Percentiles rank a stretch among this genome's conserved stretches.
Evolutionary conservation across 2,113 vertebrate species (phyloP).

Genomic region (Anarrhichthys ocellatus): DNA sequence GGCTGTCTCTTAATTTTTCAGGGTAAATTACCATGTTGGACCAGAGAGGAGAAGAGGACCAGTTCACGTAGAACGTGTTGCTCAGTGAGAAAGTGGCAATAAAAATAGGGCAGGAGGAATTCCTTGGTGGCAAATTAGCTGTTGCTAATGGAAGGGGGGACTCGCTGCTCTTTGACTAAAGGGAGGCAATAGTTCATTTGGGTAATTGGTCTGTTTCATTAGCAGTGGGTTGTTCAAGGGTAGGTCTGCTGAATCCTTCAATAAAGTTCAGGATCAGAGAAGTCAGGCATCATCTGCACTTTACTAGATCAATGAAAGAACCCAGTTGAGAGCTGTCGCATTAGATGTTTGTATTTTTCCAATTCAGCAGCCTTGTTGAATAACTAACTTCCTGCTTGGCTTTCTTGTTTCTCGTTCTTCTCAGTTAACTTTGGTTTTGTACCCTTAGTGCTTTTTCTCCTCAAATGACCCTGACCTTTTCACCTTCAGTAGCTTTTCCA

Average conservation of each 20-base stretch:
- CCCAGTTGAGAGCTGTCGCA: slow-evolving; percentile 12
- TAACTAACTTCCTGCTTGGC: not conserved
- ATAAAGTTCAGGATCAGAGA: slow-evolving; percentile 47
- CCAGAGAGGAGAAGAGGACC: slow-evolving; percentile 33
- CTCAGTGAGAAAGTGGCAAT: slow-evolving; percentile 69
- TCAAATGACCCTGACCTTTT: slow-evolving; percentile 43
- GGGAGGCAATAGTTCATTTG: slow-evolving; percentile 75
- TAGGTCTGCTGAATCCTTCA: slow-evolving; percentile 42
- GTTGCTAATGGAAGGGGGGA: slow-evolving; percentile 73
- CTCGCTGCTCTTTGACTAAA: slow-evolving; percentile 65
- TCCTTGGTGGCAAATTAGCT: slow-evolving; percentile 75
- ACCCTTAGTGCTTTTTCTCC: not conserved
- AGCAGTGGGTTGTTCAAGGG: slow-evolving; percentile 68
- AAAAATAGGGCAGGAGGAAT: slow-evolving; percentile 74
- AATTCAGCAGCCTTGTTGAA: slow-evolving; percentile 31
- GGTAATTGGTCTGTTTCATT: slow-evolving; percentile 73
- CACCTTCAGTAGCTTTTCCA: slow-evolving; percentile 18
- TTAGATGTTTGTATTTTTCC: slow-evolving; percentile 43
- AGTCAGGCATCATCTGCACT: slow-evolving; percentile 51
- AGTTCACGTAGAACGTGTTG: slow-evolving; percentile 47
- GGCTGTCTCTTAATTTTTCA: slow-evolving; percentile 63
- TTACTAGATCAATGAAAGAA: slow-evolving; percentile 51
- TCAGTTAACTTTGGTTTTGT: slow-evolving; percentile 2
- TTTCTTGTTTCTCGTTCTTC: slow-evolving; percentile 22
- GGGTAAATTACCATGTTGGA: slow-evolving; percentile 69